Evolutionary conservation across 2,888 invertebrate species (phyloP).

Genomic region (Tetramorium bicarinatum): DNA sequence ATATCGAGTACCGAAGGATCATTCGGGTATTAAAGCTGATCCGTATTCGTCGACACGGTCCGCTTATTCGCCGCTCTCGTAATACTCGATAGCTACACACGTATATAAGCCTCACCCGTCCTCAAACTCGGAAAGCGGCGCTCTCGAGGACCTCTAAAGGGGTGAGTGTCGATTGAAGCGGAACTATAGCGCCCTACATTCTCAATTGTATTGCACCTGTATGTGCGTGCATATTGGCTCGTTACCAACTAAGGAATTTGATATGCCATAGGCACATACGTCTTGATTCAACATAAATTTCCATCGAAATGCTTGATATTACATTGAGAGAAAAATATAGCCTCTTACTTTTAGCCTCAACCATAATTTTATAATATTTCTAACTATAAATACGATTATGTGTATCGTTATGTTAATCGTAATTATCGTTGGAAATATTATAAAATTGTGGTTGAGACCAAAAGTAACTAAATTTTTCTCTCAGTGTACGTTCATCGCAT

Average conservation of each 20-base stretch:
- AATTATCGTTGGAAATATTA: too few species aligned
- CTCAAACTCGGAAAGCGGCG: constrained; percentile 55
- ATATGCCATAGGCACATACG: constrained; percentile 6
- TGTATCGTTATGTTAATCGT: too few species aligned
- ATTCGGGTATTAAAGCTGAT: constrained; percentile 67
- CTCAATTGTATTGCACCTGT: background rate
- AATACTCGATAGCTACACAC: constrained; percentile 51
- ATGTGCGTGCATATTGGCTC: constrained; percentile 39
- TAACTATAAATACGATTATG: too few species aligned
- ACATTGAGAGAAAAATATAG: too few species aligned
- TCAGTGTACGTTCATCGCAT: too few species aligned
- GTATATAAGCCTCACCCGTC: constrained; percentile 54
- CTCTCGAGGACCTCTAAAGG: constrained; percentile 45
- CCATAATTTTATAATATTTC: too few species aligned
- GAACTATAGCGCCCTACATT: constrained; percentile 59
- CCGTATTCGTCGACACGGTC: constrained; percentile 62
- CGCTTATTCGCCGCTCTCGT: constrained; percentile 58
- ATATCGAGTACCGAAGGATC: constrained; percentile 60
- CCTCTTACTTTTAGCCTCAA: too few species aligned
- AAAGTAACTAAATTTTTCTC: too few species aligned
- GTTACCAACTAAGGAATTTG: constrained; percentile 53
- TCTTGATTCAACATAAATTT: constrained; percentile 4
- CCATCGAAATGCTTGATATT: background rate
- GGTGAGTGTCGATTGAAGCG: constrained; percentile 67
- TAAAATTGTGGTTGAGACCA: too few species aligned